A percentile compares a stretch with the other conserved stretches of the same genome.
Evolutionary conservation across 2,888 invertebrate species (phyloP).

Genomic region (Imbricaverruca yamaguchii): DNA sequence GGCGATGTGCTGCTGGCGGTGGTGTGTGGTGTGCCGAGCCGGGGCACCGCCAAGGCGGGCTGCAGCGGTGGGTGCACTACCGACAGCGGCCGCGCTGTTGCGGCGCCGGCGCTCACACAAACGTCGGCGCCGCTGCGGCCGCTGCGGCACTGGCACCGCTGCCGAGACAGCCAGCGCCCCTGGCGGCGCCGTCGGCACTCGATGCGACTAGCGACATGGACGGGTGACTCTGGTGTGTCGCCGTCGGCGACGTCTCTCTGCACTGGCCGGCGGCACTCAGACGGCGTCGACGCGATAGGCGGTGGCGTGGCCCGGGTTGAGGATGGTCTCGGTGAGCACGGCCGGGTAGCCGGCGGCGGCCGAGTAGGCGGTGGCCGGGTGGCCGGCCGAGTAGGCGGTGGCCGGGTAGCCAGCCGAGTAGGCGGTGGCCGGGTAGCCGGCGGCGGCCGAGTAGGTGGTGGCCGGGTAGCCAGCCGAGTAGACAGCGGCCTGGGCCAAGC

Average conservation of each 20-base stretch:
- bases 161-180: not conserved
- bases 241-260: no score
- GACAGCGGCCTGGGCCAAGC: constrained; percentile 22
- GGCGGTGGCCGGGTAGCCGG: constrained; percentile 29
- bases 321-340: constrained; percentile 13
- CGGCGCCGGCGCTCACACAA: constrained; percentile 10
- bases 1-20: no score
- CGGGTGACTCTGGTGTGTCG: not conserved
- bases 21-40: no score
- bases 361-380: constrained; percentile 33
- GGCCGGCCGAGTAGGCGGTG: constrained; percentile 37
- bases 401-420: constrained; percentile 37
- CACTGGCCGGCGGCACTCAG: constrained; percentile 57
- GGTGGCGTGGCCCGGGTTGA: constrained; percentile 16
- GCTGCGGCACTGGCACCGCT: not conserved
- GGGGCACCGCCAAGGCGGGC: no score
- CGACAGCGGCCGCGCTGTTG: not conserved
- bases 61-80: not conserved
- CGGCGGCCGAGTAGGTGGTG: constrained; percentile 36
- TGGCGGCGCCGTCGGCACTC: no score
- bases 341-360: constrained; percentile 41
- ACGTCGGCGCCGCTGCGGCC: not conserved
- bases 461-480: constrained; percentile 17
- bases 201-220: not conserved
- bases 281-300: constrained; percentile 22